Evolutionary conservation across 2,797 vertebrate genomes (phyloP).

Genomic region (Poecilia wingei): DNA sequence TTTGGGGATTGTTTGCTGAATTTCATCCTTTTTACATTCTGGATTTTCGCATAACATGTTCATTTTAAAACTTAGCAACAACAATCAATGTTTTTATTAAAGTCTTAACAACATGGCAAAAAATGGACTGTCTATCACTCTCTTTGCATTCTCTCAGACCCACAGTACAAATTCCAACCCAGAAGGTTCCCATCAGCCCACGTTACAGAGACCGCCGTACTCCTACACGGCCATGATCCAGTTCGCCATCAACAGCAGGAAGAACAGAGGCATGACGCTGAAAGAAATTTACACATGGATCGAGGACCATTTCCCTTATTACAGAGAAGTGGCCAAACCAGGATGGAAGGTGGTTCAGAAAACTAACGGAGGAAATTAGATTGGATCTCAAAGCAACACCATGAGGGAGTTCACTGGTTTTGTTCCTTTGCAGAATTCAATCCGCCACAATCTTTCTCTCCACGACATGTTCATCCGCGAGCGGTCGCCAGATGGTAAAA

Average conservation of each 20-base stretch:
- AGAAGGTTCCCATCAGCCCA: conserved; percentile 53
- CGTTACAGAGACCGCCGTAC: conserved; percentile 89
- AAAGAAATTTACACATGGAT: conserved; percentile 98
- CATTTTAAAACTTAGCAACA: not conserved
- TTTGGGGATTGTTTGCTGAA: not conserved
- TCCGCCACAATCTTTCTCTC: conserved; percentile 95
- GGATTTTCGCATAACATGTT: not conserved
- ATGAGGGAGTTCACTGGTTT: not conserved
- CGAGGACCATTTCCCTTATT: conserved; percentile 94
- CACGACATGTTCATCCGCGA: conserved; percentile 97
- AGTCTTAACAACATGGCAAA: not conserved
- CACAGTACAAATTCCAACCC: not conserved
- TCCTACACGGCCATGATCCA: conserved; percentile 99
- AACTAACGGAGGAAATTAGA: rapidly evolving
- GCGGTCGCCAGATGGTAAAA: conserved; percentile 86
- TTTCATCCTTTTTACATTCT: not conserved
- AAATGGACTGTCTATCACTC: not conserved
- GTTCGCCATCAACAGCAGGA: conserved; percentile 95
- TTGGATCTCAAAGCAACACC: not conserved
- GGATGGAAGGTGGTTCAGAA: conserved; percentile 90
- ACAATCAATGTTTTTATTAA: not conserved
- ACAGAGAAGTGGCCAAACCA: conserved; percentile 91
- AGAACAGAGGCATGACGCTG: conserved; percentile 89
- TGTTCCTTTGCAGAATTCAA: conserved; percentile 86
- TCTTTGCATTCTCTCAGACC: conserved; percentile 29